Evolutionary conservation across 2,797 vertebrate genomes (phyloP), one percentile per base, ranked within the genome.

Genomic region (Vireo griseus): DNA sequence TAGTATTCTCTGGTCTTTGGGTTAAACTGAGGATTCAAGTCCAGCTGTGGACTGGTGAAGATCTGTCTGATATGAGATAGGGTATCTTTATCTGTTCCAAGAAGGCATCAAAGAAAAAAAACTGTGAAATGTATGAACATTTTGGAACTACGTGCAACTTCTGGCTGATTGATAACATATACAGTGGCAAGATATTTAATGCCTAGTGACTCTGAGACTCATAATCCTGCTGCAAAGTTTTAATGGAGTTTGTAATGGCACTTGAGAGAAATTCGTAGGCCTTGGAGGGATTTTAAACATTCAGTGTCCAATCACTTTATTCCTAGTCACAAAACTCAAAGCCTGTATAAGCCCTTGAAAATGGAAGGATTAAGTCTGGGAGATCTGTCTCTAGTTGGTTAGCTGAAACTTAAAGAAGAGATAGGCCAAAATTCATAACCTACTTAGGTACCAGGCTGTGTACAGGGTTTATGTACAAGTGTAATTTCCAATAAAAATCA

Each of bases 1-100:
- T 97, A 98, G 95, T 99, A 99, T 88, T 98, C 98, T 96, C 98
- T 99, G 92, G 99, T 98, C 94, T 96, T 79, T 14, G 98, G 98
- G 73, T 98, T 98, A 97, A 99, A 99, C 50, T 97, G 96, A 18
- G 99, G 99, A 62, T 96, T 98, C 92, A 99, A 95, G 26, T 97
- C 94, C 96, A 99, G 98, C 54, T 96, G 98, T 35, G 99, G 99
- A 94, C 98, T 97, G 9, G 98, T 99, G 97, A 99, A 98, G 94
- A 99, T 98, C 97, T 98, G 98, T 42, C 98, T 97, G 92, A 99
- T 98, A 94, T 97, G 97, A 91, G 98, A 98, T 75, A 98, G 97
- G 48, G 96, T 96, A 95, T 98, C 98, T 86, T 95, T 95, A 94
- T 97, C 99, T 99, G 97, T 97, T 96, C 72, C 94, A 97, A 96